Evolutionary conservation across 1,140 invertebrate genomes (phyloP), one percentile per base, ranked within the genome.

Genomic region (Epicauta chinensis): DNA sequence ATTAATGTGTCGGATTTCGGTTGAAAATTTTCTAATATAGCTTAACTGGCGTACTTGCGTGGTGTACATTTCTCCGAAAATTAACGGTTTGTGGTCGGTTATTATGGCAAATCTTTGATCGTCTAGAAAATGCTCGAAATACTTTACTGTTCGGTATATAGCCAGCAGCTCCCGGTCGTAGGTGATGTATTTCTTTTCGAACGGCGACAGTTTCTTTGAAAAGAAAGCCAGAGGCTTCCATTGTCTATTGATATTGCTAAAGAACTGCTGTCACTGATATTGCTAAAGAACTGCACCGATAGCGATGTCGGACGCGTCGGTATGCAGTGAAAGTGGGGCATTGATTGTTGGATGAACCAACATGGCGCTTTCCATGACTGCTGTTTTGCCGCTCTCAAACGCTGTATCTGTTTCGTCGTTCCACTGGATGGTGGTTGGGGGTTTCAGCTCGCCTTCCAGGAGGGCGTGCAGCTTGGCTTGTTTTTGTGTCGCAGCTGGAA

Each of bases 141-240:
- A 23, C 12, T 51, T 31, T 13, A 71, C 45, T 55, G 62, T 53
- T 34, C 50, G 17, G 50, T 73, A 75, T 16, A 73, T 68, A 0
- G 70, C 73, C 0, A 75, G 40, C 1, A 76, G 53, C 54, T 77
- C 72, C 5, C 69, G 50, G 49, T 73, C 71, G 55, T 70, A 76
- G 5, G 68, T 61, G 11, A 55, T 64, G 41, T 73, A 72, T 11
- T 66, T 62, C 13, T 46, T 17, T 56, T 75, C 60, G 0, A 60
- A 30, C n/a, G 51, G 16, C 2, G 37, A 59, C 0, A 74, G 41
- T 53, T 70, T 71, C 12, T 52, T 52, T 3, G 51, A 38, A 43
- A 44, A 51, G 13, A 44, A 50, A 11, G 29, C 53, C 15, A 48
- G 38, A 15, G 44, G 60, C 45, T 48, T 50, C 34, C 32, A 61